Conservation (phyloP, 2,113 vertebrate species). For the Lophura nycthemera region DNA sequence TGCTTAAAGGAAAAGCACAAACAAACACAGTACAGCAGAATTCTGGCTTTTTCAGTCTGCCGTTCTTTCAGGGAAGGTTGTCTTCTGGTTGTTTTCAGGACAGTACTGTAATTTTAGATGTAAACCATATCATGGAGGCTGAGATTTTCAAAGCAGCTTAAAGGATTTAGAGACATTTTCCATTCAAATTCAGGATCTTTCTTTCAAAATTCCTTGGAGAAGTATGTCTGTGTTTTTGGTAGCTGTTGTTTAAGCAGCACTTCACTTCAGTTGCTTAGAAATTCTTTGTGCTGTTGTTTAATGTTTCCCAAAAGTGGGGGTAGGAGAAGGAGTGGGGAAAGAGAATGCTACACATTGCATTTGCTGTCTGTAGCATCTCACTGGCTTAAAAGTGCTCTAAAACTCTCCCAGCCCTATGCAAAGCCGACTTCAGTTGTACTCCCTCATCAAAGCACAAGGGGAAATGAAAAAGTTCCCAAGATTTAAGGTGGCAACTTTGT, state of each 20-base stretch:
- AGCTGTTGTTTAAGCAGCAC: constrained; percentile 5
- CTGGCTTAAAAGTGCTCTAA: background rate
- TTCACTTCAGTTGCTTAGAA: constrained; percentile 10
- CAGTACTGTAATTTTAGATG: constrained; percentile 19
- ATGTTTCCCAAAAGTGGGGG: background rate
- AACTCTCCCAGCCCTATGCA: background rate
- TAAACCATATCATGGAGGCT: constrained; percentile 39
- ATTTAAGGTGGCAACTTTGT: background rate
- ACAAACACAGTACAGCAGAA: background rate
- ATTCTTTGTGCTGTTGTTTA: constrained; percentile 20
- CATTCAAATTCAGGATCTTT: constrained; percentile 64
- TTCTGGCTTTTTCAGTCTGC: background rate
- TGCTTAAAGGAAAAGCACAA: background rate
- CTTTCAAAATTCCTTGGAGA: constrained; percentile 48
- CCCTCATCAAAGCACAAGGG: fast-evolving
- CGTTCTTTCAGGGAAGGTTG: background rate
- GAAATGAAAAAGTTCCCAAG: background rate
- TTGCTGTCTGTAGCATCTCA: background rate
- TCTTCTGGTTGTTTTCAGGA: constrained; percentile 36
- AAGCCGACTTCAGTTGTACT: background rate
- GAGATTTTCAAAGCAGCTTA: constrained; percentile 67
- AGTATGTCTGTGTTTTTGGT: background rate
- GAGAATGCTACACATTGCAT: background rate
- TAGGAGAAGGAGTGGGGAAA: background rate
- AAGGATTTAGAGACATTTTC: constrained; percentile 67